Conservation (phyloP, 1,140 invertebrate species). For the Lucilia sericata region DNA sequence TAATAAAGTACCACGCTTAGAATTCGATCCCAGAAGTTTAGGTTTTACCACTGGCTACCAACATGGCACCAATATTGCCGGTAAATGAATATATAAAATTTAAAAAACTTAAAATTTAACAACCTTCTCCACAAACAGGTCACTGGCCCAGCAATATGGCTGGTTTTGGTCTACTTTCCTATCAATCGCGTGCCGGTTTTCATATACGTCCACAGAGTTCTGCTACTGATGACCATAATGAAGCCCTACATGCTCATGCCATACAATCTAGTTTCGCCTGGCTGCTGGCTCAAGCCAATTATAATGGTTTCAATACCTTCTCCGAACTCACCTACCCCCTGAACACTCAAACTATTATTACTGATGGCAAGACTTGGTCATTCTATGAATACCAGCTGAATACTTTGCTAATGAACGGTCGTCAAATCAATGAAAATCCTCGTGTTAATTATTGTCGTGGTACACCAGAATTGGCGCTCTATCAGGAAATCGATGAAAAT, state of each 20-base stretch:
- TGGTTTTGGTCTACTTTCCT: constrained; percentile 82
- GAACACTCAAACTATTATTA: constrained; percentile 84
- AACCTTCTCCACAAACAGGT: constrained; percentile 67
- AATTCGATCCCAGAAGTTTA: constrained; percentile 72
- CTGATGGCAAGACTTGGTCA: constrained; percentile 85
- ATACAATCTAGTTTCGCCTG: constrained; percentile 83
- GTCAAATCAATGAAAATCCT: constrained; percentile 74
- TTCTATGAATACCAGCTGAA: constrained; percentile 92
- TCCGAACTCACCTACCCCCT: constrained; percentile 91
- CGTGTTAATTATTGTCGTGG: constrained; percentile 85
- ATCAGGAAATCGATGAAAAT: constrained; percentile 76
- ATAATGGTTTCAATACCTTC: constrained; percentile 89
- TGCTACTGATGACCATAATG: constrained; percentile 70
- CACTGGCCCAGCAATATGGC: constrained; percentile 82
- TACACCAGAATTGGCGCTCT: constrained; percentile 79
- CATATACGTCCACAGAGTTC: constrained; percentile 66
- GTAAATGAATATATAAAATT: constrained; percentile 64
- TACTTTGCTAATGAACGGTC: constrained; percentile 77
- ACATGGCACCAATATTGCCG: constrained; percentile 81
- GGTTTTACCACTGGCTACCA: constrained; percentile 71
- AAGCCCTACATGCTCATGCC: constrained; percentile 78
- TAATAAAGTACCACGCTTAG: constrained; percentile 70
- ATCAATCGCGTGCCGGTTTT: constrained; percentile 75
- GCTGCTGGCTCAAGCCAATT: constrained; percentile 83
- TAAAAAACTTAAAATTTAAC: constrained; percentile 24